Base-by-base conservation (phyloP, 2,113 vertebrate genomes). In the Callipepla squamata region DNA sequence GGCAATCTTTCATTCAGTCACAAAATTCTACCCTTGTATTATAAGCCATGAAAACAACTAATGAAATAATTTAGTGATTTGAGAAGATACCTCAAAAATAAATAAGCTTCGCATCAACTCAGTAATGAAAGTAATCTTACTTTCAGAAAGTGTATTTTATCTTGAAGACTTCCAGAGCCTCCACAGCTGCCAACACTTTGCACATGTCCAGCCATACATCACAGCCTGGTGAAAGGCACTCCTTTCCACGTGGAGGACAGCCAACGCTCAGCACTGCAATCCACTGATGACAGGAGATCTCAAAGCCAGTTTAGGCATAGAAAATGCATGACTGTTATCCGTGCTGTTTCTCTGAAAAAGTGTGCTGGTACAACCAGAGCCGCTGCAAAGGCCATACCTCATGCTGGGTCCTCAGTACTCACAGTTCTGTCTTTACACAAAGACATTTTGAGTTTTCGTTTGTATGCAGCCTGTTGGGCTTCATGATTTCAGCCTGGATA, bases 1-100 rank as follows among this genome's bases (percentile, higher is more conserved):
- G 62, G 75, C 59, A 92, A 62, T 87, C 70, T 92, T 94, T 89
- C 87, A 85, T 80, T 80, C 72, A 87, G 58, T 73, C 70, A 45
- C 73, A 85, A 62, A 93, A 80, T 53, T 66, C 36, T 42, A 62
- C 76, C 82, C 44, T 87, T 89, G 62, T 61, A 94, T 77, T 93
- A 75, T 61, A 59, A 93, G 58, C 68, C 80, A 50, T 28, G 82
- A 89, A 79, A 90, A 80, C 45, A 89, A 61, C 69, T 79, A 91
- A 82, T 86, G 67, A 6, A 57, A 59, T 92, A 93, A 94, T 78
- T 50, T 89, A 85, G 85, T 51, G 2, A 85, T 55, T 86, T 87
- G 42, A 82, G 89, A 80, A 68, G 65, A 84, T 62, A 79, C 40
- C 20, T 25, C 63, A 90, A 93, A 93, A 93, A 95, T 55, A 79